phyloP scores from a whole-genome alignment of 1,140 invertebrate species.

The Macrobrachium nipponense region DNA sequence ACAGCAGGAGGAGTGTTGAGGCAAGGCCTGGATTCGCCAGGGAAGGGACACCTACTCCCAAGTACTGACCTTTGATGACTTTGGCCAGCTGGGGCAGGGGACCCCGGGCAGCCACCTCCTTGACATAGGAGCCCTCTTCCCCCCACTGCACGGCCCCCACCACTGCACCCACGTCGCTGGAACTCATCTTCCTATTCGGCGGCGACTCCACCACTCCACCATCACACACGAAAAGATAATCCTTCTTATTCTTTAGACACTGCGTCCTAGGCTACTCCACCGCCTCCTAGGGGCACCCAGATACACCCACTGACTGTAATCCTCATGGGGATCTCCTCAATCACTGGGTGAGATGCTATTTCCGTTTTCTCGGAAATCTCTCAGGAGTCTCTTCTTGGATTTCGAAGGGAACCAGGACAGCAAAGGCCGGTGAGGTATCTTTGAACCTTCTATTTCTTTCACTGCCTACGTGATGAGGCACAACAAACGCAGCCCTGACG shows the following conservation, averaged over 20 bases:
- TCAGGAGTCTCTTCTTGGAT: too few species aligned
- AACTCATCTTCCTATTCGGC: constrained; percentile 42
- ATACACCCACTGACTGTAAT: too few species aligned
- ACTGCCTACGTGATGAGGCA: too few species aligned
- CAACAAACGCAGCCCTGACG: too few species aligned
- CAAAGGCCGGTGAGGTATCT: too few species aligned
- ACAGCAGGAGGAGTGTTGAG: constrained; percentile 85
- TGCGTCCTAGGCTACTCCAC: not conserved
- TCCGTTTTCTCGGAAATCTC: too few species aligned
- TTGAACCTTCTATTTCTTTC: too few species aligned
- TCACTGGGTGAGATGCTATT: too few species aligned
- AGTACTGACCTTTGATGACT: constrained; percentile 92
- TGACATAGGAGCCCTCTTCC: constrained; percentile 81
- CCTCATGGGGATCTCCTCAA: too few species aligned
- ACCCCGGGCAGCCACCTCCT: constrained; percentile 83
- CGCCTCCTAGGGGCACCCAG: not conserved
- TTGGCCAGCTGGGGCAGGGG: constrained; percentile 86
- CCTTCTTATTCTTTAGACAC: not conserved
- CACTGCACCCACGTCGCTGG: constrained; percentile 65
- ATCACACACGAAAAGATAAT: constrained; percentile 25
- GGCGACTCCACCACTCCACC: constrained; percentile 29
- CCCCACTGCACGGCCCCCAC: constrained; percentile 76
- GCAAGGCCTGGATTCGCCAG: constrained; percentile 85
- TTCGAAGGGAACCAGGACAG: too few species aligned
- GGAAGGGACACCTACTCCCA: constrained; percentile 86